Evolutionary conservation across 2,888 invertebrate species (phyloP), one percentile per base, ranked within the genome.

Genomic region (Agriopis aurantiaria): DNA sequence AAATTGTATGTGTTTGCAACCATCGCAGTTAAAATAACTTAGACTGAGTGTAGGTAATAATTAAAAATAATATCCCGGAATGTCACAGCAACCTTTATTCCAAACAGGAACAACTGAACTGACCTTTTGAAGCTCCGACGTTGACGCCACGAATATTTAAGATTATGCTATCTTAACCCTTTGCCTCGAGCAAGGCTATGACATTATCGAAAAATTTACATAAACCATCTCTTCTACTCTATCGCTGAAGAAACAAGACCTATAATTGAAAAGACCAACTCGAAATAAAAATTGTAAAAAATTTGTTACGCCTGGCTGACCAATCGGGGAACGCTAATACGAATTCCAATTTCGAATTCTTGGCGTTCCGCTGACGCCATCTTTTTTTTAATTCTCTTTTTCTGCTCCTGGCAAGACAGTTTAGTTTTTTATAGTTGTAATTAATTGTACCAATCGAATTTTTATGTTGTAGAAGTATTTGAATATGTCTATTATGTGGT

Each of bases 261-360:
- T n/a, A 74, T 60, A 75, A 75, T 81, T 5, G n/a, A 41, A 17
- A 45, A 14, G 49, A 43, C 0, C 1, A 43, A 58, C 11, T 7
- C 12, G n/a, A 51, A 57, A 65, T 46, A 59, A 69, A 65, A 75
- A 61, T 72, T 80, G 75, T 77, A 79, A 76, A 78, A 77, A 40
- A 76, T 80, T 84, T 79, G 80, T 79, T 80, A 83, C 81, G 82
- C 81, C 71, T 77, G 82, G 85, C 82, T 85, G 84, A 82, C 88
- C 88, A 88, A 88, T 88, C 86, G 80, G 79, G 79, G 75, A 78
- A 71, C 81, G 75, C 77, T 77, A 78, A 80, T 83, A 78, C 76
- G 79, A 85, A 87, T 86, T 87, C 87, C 85, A 82, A 83, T 83
- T 86, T 85, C 73, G 80, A 88, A 88, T 88, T 87, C 85, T 81